These are phyloP conservation scores for Apodemus speciosus DNA, from an alignment of 2,113 vertebrate genomes.

Conservation along the genomic window DNA sequence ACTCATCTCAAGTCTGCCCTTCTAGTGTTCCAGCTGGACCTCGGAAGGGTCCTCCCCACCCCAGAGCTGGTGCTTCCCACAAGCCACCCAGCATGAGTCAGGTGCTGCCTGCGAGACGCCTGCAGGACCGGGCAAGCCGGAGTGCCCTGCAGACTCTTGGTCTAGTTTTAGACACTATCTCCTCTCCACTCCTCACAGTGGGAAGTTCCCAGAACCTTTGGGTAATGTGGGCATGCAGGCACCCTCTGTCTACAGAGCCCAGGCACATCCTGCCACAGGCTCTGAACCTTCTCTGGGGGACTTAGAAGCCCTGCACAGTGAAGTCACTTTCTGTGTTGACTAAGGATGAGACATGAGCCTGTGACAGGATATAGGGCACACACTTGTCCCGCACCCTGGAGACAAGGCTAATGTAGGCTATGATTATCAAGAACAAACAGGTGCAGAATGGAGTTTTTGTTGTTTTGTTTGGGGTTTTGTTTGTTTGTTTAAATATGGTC, in stretches of 20 bases:
- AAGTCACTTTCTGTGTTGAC: not conserved
- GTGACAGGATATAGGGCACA: not conserved
- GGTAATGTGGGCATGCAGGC: no score
- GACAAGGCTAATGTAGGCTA: not conserved
- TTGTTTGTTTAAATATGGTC: not conserved
- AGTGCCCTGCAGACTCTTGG: not conserved
- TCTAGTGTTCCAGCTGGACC: accelerated
- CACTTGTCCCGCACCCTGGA: not conserved
- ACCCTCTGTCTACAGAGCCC: not conserved
- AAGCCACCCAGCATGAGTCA: not conserved
- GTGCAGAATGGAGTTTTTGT: not conserved
- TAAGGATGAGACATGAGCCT: not conserved
- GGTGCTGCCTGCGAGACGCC: not conserved
- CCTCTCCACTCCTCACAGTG: not conserved
- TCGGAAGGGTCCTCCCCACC: not conserved
- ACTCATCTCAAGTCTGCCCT: not conserved
- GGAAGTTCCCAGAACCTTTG: not conserved
- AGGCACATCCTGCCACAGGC: not conserved
- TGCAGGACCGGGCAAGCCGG: not conserved
- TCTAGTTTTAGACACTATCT: not conserved
- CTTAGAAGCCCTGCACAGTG: not conserved
- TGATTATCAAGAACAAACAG: not conserved
- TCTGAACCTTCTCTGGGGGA: not conserved
- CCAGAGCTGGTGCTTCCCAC: not conserved
- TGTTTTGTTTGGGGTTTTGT: not conserved